Base-by-base conservation (phyloP, 2,888 invertebrate genomes). In the Drosophila seclusa region DNA sequence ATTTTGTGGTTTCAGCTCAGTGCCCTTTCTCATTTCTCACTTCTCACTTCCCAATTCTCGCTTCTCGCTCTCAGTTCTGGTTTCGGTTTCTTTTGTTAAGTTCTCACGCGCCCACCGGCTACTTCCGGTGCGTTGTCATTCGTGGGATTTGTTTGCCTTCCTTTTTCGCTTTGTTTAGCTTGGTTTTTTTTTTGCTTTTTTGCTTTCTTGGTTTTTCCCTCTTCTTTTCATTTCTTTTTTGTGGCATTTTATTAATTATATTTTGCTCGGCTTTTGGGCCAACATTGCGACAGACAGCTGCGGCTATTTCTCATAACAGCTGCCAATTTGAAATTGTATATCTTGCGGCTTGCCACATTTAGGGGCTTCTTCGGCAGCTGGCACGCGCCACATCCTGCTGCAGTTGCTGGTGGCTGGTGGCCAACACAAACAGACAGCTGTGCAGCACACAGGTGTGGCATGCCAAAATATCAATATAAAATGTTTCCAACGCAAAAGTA, bases 241-340 rank as follows among this genome's bases (percentile, higher is more conserved):
- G 54, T 24, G 54, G 24, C 27, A n/a, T 57, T 59, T 80, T 67
- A 71, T 72, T 80, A 78, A 78, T 78, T 76, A 72, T 59, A 80
- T 63, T 64, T 53, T 53, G 58, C 31, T 27, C 29, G 40, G 53
- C 32, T 49, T 48, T 63, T 71, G 59, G 68, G 45, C 60, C 64
- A 73, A 57, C 32, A 40, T 58, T 60, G 71, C 69, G 57, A 70
- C 61, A 32, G 69, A 60, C 76, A 76, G 76, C 64, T 73, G 73
- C 38, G 49, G 58, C 36, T 52, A 52, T 36, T 59, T 45, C 59
- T 34, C 38, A n/a, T 24, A 69, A 32, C 87, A 87, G 87, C 87
- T 87, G 85, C 57, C 77, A 87, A 85, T 75, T 79, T 75, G 87
- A 82, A 79, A 87, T 84, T 71, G 62, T 72, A 87, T 84, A 74